Conservation (phyloP, 30 jellyfish, hydroid and myxozoan genomes). For the Pelagia noctiluca region DNA sequence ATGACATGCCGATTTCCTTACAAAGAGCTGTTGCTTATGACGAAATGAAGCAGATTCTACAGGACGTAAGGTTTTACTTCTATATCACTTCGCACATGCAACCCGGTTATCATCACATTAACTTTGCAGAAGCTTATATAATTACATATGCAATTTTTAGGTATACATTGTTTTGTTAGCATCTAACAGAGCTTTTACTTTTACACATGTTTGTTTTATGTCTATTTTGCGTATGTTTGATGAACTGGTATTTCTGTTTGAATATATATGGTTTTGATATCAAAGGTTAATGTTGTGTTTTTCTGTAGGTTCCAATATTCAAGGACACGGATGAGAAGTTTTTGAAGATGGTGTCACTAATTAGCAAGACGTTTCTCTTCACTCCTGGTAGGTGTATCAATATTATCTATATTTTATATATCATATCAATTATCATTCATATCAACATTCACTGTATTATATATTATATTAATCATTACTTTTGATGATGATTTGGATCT, state of each 20-base stretch:
- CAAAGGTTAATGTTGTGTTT: neutral
- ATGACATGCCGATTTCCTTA: conserved; percentile 70
- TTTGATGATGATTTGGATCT: no score
- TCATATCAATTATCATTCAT: no score
- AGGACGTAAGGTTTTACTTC: conserved; percentile 58
- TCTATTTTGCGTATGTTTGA: neutral
- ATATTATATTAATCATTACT: no score
- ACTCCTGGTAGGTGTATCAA: conserved; percentile 84
- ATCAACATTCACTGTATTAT: no score
- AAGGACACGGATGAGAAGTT: conserved; percentile 76
- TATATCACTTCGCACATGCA: no score
- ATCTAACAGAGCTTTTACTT: no score
- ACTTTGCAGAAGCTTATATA: no score
- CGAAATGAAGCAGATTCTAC: conserved; percentile 69
- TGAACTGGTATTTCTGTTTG: neutral
- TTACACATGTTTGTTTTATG: neutral
- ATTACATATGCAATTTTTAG: no score
- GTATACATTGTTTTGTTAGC: no score
- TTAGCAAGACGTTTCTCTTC: conserved; percentile 39
- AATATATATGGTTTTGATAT: neutral
- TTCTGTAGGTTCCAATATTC: conserved; percentile 77
- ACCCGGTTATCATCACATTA: no score
- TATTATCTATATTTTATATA: no score
- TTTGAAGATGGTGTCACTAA: conserved; percentile 60
- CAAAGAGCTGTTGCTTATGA: conserved; percentile 82